Evolutionary conservation across 2,888 invertebrate genomes (phyloP).

Genomic region (Philaethria dido): DNA sequence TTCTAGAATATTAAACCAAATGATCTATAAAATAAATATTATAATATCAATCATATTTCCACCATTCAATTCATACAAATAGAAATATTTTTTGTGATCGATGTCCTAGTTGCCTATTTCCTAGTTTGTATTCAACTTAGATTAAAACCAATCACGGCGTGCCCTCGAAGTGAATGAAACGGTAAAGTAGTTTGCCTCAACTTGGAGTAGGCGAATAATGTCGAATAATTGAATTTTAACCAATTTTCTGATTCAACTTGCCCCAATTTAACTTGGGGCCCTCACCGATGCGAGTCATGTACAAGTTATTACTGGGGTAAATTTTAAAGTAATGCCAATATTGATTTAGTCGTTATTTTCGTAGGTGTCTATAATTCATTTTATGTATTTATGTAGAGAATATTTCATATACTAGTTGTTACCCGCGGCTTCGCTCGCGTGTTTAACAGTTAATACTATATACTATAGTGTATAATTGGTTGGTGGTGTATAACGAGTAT

Average conservation of each 20-base stretch:
- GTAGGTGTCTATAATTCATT: no score
- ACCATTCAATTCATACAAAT: conserved; percentile 3
- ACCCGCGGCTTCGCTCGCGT: no score
- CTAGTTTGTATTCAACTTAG: conserved; percentile 54
- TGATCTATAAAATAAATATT: no score
- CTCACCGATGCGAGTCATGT: conserved; percentile 12
- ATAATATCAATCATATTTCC: not conserved
- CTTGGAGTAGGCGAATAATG: conserved; percentile 65
- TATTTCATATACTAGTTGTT: no score
- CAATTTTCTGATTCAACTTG: conserved; percentile 53
- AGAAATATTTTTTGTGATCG: not conserved
- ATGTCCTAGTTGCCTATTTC: conserved; percentile 34
- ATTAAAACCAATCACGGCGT: conserved; percentile 58
- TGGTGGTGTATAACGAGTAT: no score
- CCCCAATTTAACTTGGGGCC: conserved; percentile 23
- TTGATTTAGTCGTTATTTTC: not conserved
- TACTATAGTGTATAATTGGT: no score
- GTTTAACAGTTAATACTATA: no score
- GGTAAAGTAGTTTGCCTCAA: conserved; percentile 62
- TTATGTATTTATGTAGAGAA: no score
- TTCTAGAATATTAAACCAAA: no score
- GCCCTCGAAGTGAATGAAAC: conserved; percentile 55
- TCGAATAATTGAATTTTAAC: conserved; percentile 73
- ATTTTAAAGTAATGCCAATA: not conserved
- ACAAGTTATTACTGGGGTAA: conserved; percentile 1